phyloP scores from a whole-genome alignment of 2,888 invertebrate genomes.

The Watsonalla cultraria region DNA sequence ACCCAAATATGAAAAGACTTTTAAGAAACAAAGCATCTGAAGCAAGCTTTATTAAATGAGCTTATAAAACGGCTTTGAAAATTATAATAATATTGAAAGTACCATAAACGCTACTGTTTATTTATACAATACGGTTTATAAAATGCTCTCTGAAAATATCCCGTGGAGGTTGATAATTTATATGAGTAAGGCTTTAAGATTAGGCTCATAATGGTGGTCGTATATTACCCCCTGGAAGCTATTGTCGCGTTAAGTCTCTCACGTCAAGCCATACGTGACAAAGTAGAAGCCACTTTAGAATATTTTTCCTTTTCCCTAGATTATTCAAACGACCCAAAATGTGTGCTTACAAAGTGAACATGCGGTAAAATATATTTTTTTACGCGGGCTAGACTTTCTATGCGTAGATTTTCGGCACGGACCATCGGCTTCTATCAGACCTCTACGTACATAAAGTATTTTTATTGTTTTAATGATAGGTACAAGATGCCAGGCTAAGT shows the following conservation, averaged over 20 bases:
- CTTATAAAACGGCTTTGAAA: no score
- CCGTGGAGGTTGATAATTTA: slow-evolving; percentile 53
- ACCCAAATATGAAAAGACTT: no score
- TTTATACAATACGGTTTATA: slow-evolving; percentile 35
- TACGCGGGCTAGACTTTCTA: background rate
- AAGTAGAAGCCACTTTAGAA: slow-evolving; percentile 11
- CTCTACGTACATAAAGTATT: no score
- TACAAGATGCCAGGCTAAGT: no score
- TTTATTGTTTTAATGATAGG: no score
- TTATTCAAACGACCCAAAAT: slow-evolving; percentile 15
- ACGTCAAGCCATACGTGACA: slow-evolving; percentile 20
- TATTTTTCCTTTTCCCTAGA: slow-evolving; percentile 14
- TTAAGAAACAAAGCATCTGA: no score
- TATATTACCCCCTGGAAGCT: slow-evolving; percentile 50
- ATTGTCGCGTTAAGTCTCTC: slow-evolving; percentile 13
- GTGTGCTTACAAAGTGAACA: slow-evolving; percentile 8
- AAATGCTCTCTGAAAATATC: slow-evolving; percentile 36
- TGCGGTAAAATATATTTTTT: slow-evolving; percentile 2
- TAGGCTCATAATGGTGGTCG: slow-evolving; percentile 60
- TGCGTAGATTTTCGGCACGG: no score
- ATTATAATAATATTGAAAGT: background rate
- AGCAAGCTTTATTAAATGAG: no score
- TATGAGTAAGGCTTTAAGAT: slow-evolving; percentile 63
- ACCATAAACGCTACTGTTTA: slow-evolving; percentile 30
- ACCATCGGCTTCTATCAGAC: no score